A percentile compares a stretch with the other conserved stretches of the same genome.
phyloP scores from a whole-genome alignment of 2,113 vertebrate genomes.

The Strix uralensis region DNA sequence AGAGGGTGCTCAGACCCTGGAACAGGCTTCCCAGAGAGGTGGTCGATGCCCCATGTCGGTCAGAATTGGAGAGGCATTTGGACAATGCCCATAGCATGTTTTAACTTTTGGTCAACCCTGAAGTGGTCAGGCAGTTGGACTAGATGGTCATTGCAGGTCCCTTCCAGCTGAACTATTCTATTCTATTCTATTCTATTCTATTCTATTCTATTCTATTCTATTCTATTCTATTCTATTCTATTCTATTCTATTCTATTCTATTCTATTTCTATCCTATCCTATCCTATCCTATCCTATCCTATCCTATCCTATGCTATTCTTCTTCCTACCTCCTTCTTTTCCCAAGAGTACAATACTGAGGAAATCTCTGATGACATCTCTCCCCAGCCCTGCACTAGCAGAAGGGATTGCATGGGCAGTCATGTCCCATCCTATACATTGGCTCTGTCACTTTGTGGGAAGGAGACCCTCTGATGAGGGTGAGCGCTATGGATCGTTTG shows the following conservation, averaged over 20 bases:
- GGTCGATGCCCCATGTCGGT: not conserved
- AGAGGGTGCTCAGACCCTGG: not conserved
- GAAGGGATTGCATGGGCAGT: not conserved
- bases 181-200: not conserved
- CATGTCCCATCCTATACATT: not conserved
- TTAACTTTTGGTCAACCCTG: not conserved
- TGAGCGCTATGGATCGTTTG: no score
- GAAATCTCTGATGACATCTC: no score
- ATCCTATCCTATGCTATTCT: not conserved
- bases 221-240: no score
- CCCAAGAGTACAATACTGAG: no score
- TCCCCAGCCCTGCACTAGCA: no score
- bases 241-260: no score
- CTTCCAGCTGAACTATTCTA: not conserved
- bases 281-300: not conserved
- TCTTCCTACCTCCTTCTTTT: no score
- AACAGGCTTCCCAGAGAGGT: not conserved
- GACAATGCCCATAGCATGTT: not conserved
- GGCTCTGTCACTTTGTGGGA: not conserved
- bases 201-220: no score
- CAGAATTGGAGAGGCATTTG: not conserved
- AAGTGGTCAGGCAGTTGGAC: not conserved
- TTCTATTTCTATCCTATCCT: no score
- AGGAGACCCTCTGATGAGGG: no score
- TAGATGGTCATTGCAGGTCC: not conserved